Evolutionary conservation across 2,797 vertebrate species (phyloP), one percentile per base, ranked within the genome.

Genomic region (Cynopterus sphinx): DNA sequence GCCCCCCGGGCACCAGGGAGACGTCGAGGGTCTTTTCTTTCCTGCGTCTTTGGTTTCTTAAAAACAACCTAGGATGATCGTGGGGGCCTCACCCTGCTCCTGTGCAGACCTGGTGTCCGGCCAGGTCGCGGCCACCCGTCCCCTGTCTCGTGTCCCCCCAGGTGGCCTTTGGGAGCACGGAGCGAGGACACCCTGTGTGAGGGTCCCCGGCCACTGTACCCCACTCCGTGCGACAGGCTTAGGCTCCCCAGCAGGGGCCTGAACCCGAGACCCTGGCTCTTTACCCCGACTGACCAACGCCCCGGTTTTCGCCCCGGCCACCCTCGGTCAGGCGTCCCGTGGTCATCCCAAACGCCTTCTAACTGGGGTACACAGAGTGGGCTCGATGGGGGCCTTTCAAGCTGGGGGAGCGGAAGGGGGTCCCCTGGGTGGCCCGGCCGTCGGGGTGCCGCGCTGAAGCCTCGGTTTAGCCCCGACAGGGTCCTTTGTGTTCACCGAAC

Each of bases 161-260:
- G 4, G 5, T 2, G 16, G 28, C 3, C 13, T n/a, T 26, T 3
- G 21, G 26, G 4, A 13, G 43, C n/a, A 12, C 17, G 0, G 13
- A 0, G 9, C 0, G 0, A 0, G 21, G 1, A 49, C 28, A 49
- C 55, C 49, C 1, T 4, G 9, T 4, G 10, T n/a, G 10, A 2
- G 0, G 55, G 55, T 1, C 12, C 13, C 31, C 7, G 3, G 4
- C 46, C 33, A 3, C 3, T 33, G 31, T 0, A 24, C 16, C 36
- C 31, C 75, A 9, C 63, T 28, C 55, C 0, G 51, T 1, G 0
- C 9, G 2, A 17, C 15, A 36, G 31, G 16, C 39, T 28, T 9
- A 21, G 16, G 22, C 31, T 17, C 63, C 73, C 43, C 63, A 21
- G 57, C 1, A 1, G 28, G 53, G 63, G 26, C 5, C 5, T 7